These are phyloP conservation scores for Elysia chlorotica DNA, from an alignment of 1,140 invertebrate species.

Conservation along the genomic window DNA sequence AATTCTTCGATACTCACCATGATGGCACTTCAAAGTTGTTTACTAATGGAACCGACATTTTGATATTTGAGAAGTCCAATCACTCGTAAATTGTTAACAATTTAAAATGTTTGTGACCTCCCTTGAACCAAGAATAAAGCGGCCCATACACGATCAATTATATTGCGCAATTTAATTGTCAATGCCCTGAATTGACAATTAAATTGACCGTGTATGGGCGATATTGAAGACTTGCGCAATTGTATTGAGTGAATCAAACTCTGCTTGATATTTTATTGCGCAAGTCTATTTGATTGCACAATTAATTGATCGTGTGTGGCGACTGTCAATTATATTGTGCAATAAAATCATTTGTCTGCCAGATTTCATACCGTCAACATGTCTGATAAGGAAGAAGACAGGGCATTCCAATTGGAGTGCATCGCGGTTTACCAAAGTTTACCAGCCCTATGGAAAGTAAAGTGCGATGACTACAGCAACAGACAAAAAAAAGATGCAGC, in stretches of 20 bases:
- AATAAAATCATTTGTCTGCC: background rate
- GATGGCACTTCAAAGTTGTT: constrained; percentile 60
- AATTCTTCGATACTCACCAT: no score
- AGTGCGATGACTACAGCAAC: background rate
- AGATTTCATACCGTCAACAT: background rate
- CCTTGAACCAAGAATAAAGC: no score
- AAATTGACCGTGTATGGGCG: background rate
- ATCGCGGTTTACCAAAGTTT: background rate
- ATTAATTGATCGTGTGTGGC: background rate
- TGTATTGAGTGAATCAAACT: background rate
- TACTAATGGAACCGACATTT: constrained; percentile 44
- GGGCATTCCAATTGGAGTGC: background rate
- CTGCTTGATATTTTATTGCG: background rate
- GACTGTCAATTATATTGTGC: background rate
- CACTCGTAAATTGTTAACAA: no score
- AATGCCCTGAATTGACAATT: background rate
- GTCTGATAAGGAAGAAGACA: background rate
- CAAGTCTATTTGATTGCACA: background rate
- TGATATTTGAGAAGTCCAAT: no score
- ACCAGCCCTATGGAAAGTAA: background rate
- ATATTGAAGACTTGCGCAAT: background rate
- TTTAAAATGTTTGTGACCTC: no score
- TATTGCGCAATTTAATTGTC: background rate
- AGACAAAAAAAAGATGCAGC: background rate
- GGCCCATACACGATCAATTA: background rate